Evolutionary conservation across 2,888 invertebrate species (phyloP).

Genomic region (Nephrocerus scutellatus): DNA sequence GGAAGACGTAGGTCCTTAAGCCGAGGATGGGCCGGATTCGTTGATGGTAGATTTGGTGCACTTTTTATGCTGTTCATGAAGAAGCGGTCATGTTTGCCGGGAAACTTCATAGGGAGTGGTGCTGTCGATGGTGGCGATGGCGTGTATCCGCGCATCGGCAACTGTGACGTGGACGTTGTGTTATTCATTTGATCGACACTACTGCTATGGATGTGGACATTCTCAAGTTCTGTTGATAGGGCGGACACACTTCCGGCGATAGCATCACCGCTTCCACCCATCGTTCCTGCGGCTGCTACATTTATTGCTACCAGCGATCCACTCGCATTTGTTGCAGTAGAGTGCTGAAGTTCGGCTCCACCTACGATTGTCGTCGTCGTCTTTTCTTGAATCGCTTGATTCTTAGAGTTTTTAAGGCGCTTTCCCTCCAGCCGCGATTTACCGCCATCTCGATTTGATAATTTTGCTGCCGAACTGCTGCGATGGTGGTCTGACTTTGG

Average conservation of each 20-base stretch:
- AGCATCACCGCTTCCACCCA: slow-evolving; percentile 17
- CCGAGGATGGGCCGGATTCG: slow-evolving; percentile 60
- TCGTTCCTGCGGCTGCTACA: slow-evolving; percentile 20
- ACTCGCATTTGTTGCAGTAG: too few species aligned
- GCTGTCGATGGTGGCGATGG: slow-evolving; percentile 81
- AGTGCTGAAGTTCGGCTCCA: too few species aligned
- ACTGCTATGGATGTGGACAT: slow-evolving; percentile 52
- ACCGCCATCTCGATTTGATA: slow-evolving; percentile 27
- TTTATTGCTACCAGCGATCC: slow-evolving; percentile 20
- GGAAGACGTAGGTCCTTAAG: slow-evolving; percentile 68
- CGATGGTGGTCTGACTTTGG: slow-evolving; percentile 12
- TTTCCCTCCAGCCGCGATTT: slow-evolving; percentile 40
- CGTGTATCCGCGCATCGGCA: slow-evolving; percentile 65
- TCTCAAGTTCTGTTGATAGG: slow-evolving; percentile 52
- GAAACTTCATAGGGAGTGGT: slow-evolving; percentile 74
- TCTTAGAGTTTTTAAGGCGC: slow-evolving; percentile 44
- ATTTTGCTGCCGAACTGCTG: slow-evolving; percentile 46
- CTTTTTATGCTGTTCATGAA: slow-evolving; percentile 74
- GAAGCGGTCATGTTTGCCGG: slow-evolving; percentile 54
- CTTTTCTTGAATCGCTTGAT: slow-evolving; percentile 43
- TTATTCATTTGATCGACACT: slow-evolving; percentile 46
- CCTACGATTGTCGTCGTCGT: slow-evolving; percentile 25
- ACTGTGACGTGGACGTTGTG: slow-evolving; percentile 51
- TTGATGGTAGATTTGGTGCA: slow-evolving; percentile 68
- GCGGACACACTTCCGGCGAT: slow-evolving; percentile 25